These are phyloP conservation scores for Zeuzera pyrina DNA, from an alignment of 2,888 invertebrate genomes.

Conservation along the genomic window DNA sequence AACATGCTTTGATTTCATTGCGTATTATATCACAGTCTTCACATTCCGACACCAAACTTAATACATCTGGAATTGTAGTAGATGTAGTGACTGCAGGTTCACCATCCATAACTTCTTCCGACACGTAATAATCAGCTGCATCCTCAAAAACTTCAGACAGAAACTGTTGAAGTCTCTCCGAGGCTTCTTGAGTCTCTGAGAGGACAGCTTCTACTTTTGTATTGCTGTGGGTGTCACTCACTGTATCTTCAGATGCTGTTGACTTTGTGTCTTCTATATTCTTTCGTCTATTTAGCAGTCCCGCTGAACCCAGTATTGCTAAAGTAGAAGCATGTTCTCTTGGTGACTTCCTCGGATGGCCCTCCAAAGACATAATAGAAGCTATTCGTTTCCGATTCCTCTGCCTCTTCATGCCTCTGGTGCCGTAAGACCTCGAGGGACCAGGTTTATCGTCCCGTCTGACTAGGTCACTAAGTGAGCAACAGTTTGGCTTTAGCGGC, in stretches of 20 bases:
- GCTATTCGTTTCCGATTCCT: slow-evolving; percentile 44
- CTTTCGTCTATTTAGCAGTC: slow-evolving; percentile 72
- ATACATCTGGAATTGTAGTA: slow-evolving; percentile 55
- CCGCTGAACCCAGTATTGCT: slow-evolving; percentile 80
- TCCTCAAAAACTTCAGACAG: slow-evolving; percentile 60
- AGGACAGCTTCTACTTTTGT: slow-evolving; percentile 37
- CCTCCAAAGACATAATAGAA: slow-evolving; percentile 46
- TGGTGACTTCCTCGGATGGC: slow-evolving; percentile 86
- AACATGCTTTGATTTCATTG: slow-evolving; percentile 40
- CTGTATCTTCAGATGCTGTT: slow-evolving; percentile 58
- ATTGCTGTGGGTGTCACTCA: slow-evolving; percentile 46
- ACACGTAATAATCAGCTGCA: slow-evolving; percentile 59
- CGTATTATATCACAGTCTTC: slow-evolving; percentile 55
- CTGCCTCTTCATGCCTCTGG: slow-evolving; percentile 55
- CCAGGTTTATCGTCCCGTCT: slow-evolving; percentile 53
- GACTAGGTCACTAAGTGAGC: slow-evolving; percentile 59
- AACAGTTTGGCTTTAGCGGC: slow-evolving; percentile 73
- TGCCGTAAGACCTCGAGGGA: slow-evolving; percentile 52
- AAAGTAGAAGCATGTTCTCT: slow-evolving; percentile 91
- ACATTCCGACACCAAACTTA: slow-evolving; percentile 56
- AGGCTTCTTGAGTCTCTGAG: slow-evolving; percentile 46
- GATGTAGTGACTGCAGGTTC: slow-evolving; percentile 39
- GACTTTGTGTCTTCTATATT: slow-evolving; percentile 55
- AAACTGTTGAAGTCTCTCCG: slow-evolving; percentile 55
- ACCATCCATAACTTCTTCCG: slow-evolving; percentile 52